Evolutionary conservation across 2,888 invertebrate genomes (phyloP), one percentile per base, ranked within the genome.

Genomic region (Macaria liturata): DNA sequence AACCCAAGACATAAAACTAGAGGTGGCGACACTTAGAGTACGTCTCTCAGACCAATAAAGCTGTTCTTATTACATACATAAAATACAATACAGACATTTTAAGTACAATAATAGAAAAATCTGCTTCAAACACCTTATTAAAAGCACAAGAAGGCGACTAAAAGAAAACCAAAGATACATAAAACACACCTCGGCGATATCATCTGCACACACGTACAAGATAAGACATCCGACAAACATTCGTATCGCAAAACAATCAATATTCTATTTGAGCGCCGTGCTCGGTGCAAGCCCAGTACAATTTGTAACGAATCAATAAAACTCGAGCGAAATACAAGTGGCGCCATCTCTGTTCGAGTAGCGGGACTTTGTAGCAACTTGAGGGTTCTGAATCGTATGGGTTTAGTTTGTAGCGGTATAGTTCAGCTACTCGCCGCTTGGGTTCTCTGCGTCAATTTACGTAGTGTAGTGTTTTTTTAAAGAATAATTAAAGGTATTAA

Each of bases 191-290:
- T 60, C 57, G 54, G 65, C 46, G 57, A 57, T 62, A 66, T 61
- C 54, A 68, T 67, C 65, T 69, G 67, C 68, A 69, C 72, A 77
- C 72, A 77, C 67, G 70, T 67, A 76, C 63, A 67, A 78, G 80
- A 84, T 81, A 84, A 76, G 60, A 66, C 50, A 59, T 50, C 46
- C 50, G 55, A 54, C 72, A 80, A 82, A 83, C 77, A 83, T 66
- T 63, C 62, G 64, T 82, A 83, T 82, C 81, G 64, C 71, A 66
- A 72, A 74, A 81, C 74, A 82, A 81, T 84, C 83, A 82, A 85
- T 86, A 84, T 75, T 69, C 67, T 79, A 80, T 84, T 81, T 79
- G 59, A 75, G 70, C 75, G 70, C 65, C 49, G 63, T 20, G 20
- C 20, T 63, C 56, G 75, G 76, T 34, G 78, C 79, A 34, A 47